A percentile compares a stretch with the other conserved stretches of the same genome.
Evolutionary conservation across 2,888 invertebrate species (phyloP).

Genomic region (Patella caerulea): DNA sequence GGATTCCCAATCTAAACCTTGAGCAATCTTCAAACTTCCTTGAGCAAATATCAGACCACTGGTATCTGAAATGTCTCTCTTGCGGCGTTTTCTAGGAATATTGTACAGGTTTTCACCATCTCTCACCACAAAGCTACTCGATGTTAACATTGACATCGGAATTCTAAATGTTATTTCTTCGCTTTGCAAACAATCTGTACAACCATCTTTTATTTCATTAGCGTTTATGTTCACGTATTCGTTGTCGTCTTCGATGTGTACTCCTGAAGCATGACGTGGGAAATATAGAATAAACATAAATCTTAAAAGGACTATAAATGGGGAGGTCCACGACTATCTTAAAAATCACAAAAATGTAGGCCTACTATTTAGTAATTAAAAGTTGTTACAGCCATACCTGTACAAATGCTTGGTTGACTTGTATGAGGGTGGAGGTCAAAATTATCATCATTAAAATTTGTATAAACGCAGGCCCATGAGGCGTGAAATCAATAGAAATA

Average conservation of each 20-base stretch:
- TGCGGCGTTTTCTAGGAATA: not conserved
- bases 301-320: too few species aligned
- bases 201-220: not conserved
- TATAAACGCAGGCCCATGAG: too few species aligned
- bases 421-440: too few species aligned
- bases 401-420: too few species aligned
- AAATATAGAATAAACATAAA: not conserved
- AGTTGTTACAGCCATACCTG: too few species aligned
- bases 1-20: slow-evolving; percentile 38
- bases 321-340: too few species aligned
- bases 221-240: not conserved
- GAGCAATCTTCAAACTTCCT: slow-evolving; percentile 32
- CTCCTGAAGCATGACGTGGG: not conserved
- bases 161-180: not conserved
- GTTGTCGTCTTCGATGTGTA: not conserved
- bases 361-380: too few species aligned
- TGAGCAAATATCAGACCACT: not conserved
- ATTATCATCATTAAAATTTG: too few species aligned
- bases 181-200: not conserved
- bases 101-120: not conserved
- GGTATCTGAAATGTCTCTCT: not conserved
- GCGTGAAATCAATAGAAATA: too few species aligned
- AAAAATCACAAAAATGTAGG: too few species aligned
- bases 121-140: not conserved
- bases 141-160: not conserved